phyloP scores from a whole-genome alignment of 1,140 invertebrate species.

The Mylabris phalerata region DNA sequence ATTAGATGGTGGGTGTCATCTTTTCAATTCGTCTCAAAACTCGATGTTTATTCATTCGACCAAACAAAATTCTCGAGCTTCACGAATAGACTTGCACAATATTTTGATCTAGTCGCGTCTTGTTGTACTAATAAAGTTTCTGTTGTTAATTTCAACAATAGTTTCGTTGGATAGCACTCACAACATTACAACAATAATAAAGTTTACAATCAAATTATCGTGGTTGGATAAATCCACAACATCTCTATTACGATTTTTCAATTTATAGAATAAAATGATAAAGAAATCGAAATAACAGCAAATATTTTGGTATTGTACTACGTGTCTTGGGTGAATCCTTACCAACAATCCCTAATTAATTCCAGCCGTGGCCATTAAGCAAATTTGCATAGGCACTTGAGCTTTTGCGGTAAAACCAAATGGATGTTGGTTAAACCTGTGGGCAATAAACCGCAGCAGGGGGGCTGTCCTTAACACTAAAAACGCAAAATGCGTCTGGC shows the following conservation, averaged over 20 bases:
- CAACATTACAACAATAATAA: too few species aligned
- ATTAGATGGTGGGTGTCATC: conserved; percentile 6
- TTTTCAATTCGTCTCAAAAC: conserved; percentile 10
- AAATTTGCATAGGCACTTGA: conserved; percentile 3
- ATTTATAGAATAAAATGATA: too few species aligned
- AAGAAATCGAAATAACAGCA: too few species aligned
- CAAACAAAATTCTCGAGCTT: not conserved
- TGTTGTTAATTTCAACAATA: too few species aligned
- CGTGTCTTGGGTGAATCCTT: not conserved
- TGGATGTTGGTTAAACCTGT: not conserved
- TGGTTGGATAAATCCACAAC: too few species aligned
- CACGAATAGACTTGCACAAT: not conserved
- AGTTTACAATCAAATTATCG: too few species aligned
- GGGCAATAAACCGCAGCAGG: not conserved
- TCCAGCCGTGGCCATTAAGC: conserved; percentile 7
- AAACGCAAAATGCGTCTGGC: too few species aligned
- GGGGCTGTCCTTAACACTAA: not conserved
- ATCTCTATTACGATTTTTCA: too few species aligned
- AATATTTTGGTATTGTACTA: too few species aligned
- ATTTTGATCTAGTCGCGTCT: too few species aligned
- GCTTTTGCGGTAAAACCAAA: not conserved
- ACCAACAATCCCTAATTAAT: conserved; percentile 10
- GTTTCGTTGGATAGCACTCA: too few species aligned
- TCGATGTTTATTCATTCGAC: conserved; percentile 14
- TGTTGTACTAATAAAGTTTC: too few species aligned